These are phyloP conservation scores for Leucozona laternaria DNA, from an alignment of 2,888 invertebrate species.

Conservation along the genomic window DNA sequence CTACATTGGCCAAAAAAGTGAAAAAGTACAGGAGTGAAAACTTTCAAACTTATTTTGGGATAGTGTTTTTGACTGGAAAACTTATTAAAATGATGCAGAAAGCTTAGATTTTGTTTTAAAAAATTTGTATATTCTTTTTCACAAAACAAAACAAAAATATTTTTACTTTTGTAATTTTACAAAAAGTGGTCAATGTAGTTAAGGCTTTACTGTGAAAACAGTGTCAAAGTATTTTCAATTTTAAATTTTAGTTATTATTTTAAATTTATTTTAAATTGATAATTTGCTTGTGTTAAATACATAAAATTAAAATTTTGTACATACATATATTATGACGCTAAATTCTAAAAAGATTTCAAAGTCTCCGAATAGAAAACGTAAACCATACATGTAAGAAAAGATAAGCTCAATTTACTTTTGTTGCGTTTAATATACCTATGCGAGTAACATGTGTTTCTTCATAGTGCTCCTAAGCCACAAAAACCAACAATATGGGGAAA, in stretches of 20 bases:
- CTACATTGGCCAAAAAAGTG: no score
- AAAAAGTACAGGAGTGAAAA: no score
- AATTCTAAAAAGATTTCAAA: slow-evolving; percentile 18
- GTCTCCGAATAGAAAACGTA: not conserved
- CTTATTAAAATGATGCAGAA: no score
- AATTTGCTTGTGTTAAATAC: not conserved
- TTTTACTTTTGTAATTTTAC: no score
- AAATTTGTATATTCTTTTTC: no score
- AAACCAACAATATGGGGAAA: slow-evolving; percentile 47
- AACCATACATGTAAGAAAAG: slow-evolving; percentile 21
- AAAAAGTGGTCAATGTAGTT: no score
- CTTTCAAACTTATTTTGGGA: no score
- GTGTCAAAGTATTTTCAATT: not conserved
- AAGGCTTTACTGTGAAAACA: not conserved
- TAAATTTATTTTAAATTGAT: not conserved
- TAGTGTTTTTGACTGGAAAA: no score
- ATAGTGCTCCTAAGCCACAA: slow-evolving; percentile 54
- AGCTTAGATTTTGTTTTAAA: no score
- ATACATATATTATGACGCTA: slow-evolving; percentile 12
- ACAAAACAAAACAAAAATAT: no score
- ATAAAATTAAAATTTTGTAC: not conserved
- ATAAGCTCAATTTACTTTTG: no score
- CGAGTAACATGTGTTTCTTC: not conserved
- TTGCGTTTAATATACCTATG: not conserved
- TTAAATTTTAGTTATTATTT: not conserved